These are phyloP conservation scores for Cuniculus paca DNA, from an alignment of 2,797 vertebrate species.

Conservation along the genomic window DNA sequence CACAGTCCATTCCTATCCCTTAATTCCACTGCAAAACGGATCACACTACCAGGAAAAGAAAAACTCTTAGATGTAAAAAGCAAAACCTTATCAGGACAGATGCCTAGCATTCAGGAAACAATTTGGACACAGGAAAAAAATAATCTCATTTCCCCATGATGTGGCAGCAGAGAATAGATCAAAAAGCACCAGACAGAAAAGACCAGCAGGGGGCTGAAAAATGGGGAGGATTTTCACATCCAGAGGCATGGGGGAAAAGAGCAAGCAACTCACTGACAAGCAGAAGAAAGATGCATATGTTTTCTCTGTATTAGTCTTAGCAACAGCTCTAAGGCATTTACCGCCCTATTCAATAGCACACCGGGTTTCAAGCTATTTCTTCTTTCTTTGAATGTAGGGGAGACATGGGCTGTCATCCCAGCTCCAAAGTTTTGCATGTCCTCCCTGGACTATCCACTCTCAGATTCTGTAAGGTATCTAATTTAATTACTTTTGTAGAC, in stretches of 20 bases:
- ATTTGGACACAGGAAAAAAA: not conserved
- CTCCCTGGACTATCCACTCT: not conserved
- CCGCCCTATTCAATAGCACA: not conserved
- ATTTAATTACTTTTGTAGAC: not conserved
- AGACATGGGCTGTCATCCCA: not conserved
- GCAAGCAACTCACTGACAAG: not conserved
- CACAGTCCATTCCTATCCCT: not conserved
- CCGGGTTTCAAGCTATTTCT: not conserved
- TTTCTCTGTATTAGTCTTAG: slow-evolving; percentile 39
- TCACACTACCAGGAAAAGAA: slow-evolving; percentile 35
- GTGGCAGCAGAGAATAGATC: slow-evolving; percentile 70
- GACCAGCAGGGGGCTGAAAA: slow-evolving; percentile 3
- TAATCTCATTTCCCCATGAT: slow-evolving; percentile 69
- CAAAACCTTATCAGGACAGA: slow-evolving; percentile 66
- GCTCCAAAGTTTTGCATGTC: not conserved
- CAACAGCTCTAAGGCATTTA: not conserved
- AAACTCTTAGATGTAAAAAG: slow-evolving; percentile 70
- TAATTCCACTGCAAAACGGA: slow-evolving; percentile 66
- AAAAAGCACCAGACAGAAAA: slow-evolving; percentile 35
- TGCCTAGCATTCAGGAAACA: slow-evolving; percentile 68
- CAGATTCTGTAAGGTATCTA: not conserved
- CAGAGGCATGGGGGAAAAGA: not conserved
- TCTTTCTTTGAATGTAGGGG: not conserved
- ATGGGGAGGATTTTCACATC: slow-evolving; percentile 40
- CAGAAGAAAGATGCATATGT: slow-evolving; percentile 36